A percentile compares a stretch with the other conserved stretches of the same genome.
These are phyloP conservation scores for Pterois miles DNA, from an alignment of 2,797 vertebrate genomes.

Conservation along the genomic window DNA sequence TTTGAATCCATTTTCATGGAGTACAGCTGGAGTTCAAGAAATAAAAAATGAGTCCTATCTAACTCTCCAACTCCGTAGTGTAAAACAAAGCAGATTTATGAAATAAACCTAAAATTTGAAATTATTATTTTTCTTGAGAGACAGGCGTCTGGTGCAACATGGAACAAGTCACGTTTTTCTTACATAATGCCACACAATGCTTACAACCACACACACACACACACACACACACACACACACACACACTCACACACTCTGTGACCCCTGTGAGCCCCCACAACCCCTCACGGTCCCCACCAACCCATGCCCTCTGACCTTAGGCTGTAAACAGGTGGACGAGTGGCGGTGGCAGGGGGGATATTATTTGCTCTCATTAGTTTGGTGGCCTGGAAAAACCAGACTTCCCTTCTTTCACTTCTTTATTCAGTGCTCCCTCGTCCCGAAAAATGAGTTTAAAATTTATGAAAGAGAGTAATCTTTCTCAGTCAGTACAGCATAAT, in stretches of 20 bases:
- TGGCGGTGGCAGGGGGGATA: not conserved
- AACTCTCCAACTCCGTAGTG: not conserved
- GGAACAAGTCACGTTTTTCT: constrained; percentile 16
- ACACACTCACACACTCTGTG: not conserved
- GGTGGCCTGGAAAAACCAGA: constrained; percentile 15
- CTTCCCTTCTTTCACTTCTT: not conserved
- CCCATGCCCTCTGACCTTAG: constrained; percentile 53
- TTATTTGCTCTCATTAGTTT: constrained; percentile 38
- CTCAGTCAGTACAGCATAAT: not conserved
- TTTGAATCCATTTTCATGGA: not conserved
- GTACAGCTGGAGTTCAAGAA: not conserved
- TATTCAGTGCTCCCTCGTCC: not conserved
- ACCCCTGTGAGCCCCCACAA: constrained; percentile 22
- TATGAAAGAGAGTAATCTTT: not conserved
- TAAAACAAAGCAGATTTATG: not conserved
- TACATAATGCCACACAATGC: not conserved
- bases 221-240: not conserved
- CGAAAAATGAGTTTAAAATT: not conserved
- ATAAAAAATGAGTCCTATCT: not conserved
- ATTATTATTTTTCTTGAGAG: not conserved
- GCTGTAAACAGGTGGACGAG: constrained; percentile 59
- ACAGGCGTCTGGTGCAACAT: not conserved
- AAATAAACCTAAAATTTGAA: constrained; percentile 1
- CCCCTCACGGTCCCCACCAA: constrained; percentile 30
- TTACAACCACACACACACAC: not conserved